Evolutionary conservation across 2,797 vertebrate species (phyloP).

Genomic region (Dermochelys coriacea): DNA sequence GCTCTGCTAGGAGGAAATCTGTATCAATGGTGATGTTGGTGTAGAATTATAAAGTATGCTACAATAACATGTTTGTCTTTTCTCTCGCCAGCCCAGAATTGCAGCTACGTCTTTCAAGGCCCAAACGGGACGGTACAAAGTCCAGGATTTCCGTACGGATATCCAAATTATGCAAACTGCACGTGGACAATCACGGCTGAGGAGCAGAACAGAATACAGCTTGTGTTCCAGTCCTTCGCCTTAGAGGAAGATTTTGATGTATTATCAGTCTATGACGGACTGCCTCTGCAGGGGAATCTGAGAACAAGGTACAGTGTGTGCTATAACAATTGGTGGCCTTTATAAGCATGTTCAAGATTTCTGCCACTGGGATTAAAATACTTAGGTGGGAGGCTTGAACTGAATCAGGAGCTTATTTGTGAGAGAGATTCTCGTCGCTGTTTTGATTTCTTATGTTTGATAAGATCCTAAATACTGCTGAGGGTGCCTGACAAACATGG

Average conservation of each 20-base stretch:
- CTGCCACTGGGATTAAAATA: background rate
- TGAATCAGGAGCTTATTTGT: slow-evolving; percentile 13
- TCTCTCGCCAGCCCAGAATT: slow-evolving; percentile 91
- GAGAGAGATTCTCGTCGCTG: slow-evolving; percentile 16
- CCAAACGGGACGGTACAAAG: slow-evolving; percentile 98
- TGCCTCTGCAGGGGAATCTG: slow-evolving; percentile 91
- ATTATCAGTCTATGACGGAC: slow-evolving; percentile 94
- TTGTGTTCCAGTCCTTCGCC: slow-evolving; percentile 98
- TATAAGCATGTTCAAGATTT: background rate
- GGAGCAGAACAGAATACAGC: slow-evolving; percentile 96
- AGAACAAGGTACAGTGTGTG: slow-evolving; percentile 87
- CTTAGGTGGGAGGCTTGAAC: background rate
- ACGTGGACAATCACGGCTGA: slow-evolving; percentile 96
- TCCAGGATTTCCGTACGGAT: slow-evolving; percentile 97
- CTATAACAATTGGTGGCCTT: background rate
- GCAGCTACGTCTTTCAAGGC: slow-evolving; percentile 92
- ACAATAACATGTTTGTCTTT: slow-evolving; percentile 48
- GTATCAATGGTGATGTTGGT: background rate
- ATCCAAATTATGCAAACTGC: slow-evolving; percentile 99
- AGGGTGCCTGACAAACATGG: slow-evolving; percentile 38
- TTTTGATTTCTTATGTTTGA: slow-evolving; percentile 57
- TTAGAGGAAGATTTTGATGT: slow-evolving; percentile 99
- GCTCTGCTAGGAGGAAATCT: background rate
- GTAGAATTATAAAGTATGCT: background rate
- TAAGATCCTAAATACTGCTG: slow-evolving; percentile 64